A percentile compares a stretch with the other conserved stretches of the same genome.
phyloP scores from a whole-genome alignment of 2,113 vertebrate species.

The Xerus inauris region DNA sequence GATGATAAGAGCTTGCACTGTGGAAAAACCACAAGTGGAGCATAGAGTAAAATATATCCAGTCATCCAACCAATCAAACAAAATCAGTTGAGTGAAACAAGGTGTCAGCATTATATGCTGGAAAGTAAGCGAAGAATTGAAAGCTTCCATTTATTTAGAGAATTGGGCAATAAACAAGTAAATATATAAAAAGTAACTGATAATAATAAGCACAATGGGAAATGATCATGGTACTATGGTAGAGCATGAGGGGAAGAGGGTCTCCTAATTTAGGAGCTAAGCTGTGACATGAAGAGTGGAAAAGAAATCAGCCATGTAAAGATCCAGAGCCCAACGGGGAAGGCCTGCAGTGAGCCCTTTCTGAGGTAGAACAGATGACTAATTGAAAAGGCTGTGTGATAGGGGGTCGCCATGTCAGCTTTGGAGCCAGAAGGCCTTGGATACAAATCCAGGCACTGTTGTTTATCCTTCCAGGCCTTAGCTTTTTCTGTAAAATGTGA shows the following conservation, averaged over 20 bases:
- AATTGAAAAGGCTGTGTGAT: not conserved
- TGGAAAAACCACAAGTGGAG: not conserved
- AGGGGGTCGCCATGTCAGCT: not conserved
- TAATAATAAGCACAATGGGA: not conserved
- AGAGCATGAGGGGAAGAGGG: not conserved
- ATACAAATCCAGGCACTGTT: not conserved
- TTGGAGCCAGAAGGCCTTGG: not conserved
- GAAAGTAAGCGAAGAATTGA: not conserved
- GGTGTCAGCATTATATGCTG: not conserved
- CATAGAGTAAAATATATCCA: not conserved
- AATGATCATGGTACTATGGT: not conserved
- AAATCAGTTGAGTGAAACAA: not conserved
- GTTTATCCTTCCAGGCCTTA: not conserved
- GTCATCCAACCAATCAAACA: not conserved
- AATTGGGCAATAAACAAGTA: not conserved
- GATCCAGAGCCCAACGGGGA: not conserved
- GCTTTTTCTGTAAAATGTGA: not conserved
- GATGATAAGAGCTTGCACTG: not conserved
- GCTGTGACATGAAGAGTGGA: not conserved
- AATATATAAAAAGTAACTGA: not conserved
- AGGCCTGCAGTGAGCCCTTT: not conserved
- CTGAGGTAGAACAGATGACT: not conserved
- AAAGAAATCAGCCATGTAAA: not conserved
- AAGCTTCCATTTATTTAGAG: not conserved
- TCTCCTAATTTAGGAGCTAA: not conserved